A percentile compares a stretch with the other conserved stretches of the same genome.
phyloP scores from a whole-genome alignment of 2,888 invertebrate species.

The Panopea generosa region DNA sequence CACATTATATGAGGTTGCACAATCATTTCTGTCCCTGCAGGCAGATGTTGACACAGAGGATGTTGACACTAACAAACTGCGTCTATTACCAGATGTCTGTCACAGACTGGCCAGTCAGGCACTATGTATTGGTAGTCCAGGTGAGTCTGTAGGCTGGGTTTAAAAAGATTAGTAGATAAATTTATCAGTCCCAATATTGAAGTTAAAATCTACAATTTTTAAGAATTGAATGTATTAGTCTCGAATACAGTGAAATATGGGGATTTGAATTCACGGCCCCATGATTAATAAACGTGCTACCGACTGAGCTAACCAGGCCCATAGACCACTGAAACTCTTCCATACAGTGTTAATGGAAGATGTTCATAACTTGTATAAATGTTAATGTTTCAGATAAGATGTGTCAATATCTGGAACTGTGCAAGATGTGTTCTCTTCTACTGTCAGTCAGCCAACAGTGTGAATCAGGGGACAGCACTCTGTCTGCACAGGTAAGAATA shows the following conservation, averaged over 20 bases:
- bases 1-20: slow-evolving; percentile 66
- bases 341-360: too few species aligned
- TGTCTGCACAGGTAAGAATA: slow-evolving; percentile 67
- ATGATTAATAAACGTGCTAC: too few species aligned
- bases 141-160: slow-evolving; percentile 25
- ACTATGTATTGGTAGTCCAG: slow-evolving; percentile 61
- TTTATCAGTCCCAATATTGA: too few species aligned
- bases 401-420: slow-evolving; percentile 65
- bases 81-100: slow-evolving; percentile 65
- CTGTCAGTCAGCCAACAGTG: slow-evolving; percentile 69
- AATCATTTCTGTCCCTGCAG: slow-evolving; percentile 59
- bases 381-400: slow-evolving; percentile 53
- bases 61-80: slow-evolving; percentile 50
- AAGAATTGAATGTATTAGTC: too few species aligned
- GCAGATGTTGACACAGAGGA: slow-evolving; percentile 58
- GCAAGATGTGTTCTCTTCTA: slow-evolving; percentile 59
- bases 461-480: slow-evolving; percentile 71
- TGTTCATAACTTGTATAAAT: too few species aligned
- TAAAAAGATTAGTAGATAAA: too few species aligned
- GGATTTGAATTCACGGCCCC: too few species aligned
- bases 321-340: too few species aligned
- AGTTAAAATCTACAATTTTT: too few species aligned
- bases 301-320: too few species aligned
- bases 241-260: too few species aligned
- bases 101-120: slow-evolving; percentile 67